Percentiles rank a stretch among this genome's conserved stretches.
These are phyloP conservation scores for Andrena flavipes DNA, from an alignment of 2,888 invertebrate genomes.

Conservation along the genomic window DNA sequence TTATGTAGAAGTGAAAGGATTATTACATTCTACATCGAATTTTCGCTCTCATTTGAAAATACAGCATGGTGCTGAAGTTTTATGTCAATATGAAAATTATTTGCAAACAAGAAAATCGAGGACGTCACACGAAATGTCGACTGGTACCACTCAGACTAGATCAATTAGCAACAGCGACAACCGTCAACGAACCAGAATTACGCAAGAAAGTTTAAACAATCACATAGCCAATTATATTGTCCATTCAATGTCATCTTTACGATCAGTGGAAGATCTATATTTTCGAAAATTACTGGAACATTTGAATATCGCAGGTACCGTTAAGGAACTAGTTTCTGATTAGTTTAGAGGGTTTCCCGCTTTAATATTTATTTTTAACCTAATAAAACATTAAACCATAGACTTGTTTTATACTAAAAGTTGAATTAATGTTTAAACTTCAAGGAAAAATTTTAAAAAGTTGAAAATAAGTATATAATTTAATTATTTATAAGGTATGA, in stretches of 20 bases:
- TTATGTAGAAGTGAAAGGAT: slow-evolving; percentile 1
- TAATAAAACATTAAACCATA: too few relatives aligned
- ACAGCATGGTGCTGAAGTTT: background rate
- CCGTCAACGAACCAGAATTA: too few relatives aligned
- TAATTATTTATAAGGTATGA: too few relatives aligned
- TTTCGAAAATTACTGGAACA: slow-evolving; percentile 7
- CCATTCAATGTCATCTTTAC: background rate
- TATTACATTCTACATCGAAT: background rate
- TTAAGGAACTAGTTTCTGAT: too few relatives aligned
- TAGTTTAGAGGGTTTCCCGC: too few relatives aligned
- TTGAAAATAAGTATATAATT: too few relatives aligned
- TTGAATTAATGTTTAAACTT: too few relatives aligned
- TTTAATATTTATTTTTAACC: too few relatives aligned
- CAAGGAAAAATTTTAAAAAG: too few relatives aligned
- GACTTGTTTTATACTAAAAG: too few relatives aligned
- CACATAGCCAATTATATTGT: background rate
- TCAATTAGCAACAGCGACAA: background rate
- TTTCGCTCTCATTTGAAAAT: slow-evolving; percentile 5
- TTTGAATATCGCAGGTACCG: background rate
- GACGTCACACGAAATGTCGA: background rate
- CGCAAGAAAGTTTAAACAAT: background rate
- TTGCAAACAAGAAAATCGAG: background rate
- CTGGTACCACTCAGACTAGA: background rate
- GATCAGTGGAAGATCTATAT: background rate
- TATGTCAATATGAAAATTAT: background rate